Conservation (phyloP, 1,140 invertebrate species). For the Yoshiicerus persimilis region DNA sequence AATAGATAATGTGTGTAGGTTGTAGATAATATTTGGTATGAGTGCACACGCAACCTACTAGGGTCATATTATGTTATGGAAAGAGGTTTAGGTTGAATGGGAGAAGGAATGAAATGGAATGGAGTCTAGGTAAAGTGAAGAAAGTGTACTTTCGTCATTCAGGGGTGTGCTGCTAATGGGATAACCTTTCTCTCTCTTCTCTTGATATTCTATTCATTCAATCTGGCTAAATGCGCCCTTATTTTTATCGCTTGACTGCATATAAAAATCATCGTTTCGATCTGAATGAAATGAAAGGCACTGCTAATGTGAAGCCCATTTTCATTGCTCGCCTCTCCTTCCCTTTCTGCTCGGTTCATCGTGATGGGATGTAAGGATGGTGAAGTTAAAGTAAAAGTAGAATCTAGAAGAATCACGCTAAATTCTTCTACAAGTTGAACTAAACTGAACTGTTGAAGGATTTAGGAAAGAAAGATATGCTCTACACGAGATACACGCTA, state of each 20-base stretch:
- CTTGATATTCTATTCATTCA: constrained; percentile 36
- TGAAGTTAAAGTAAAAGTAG: neutral
- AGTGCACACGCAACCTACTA: neutral
- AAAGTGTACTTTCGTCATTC: constrained; percentile 8
- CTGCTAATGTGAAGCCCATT: constrained; percentile 33
- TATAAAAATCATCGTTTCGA: constrained; percentile 31
- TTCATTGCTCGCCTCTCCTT: neutral
- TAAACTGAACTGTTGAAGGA: neutral
- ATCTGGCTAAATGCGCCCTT: constrained; percentile 32
- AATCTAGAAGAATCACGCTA: neutral
- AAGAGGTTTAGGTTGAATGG: neutral
- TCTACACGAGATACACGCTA: too few species aligned
- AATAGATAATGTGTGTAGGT: too few species aligned
- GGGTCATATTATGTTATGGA: neutral
- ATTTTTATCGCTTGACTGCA: constrained; percentile 36
- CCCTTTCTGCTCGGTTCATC: neutral
- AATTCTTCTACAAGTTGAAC: neutral
- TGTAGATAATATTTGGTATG: too few species aligned
- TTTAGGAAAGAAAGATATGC: neutral
- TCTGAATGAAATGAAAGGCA: constrained; percentile 30
- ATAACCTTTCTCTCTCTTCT: constrained; percentile 28
- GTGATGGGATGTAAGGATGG: neutral
- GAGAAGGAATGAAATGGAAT: neutral
- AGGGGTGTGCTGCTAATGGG: constrained; percentile 24
- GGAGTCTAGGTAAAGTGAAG: neutral